Evolutionary conservation across 2,797 vertebrate genomes (phyloP).

Genomic region (Psittacula echo): DNA sequence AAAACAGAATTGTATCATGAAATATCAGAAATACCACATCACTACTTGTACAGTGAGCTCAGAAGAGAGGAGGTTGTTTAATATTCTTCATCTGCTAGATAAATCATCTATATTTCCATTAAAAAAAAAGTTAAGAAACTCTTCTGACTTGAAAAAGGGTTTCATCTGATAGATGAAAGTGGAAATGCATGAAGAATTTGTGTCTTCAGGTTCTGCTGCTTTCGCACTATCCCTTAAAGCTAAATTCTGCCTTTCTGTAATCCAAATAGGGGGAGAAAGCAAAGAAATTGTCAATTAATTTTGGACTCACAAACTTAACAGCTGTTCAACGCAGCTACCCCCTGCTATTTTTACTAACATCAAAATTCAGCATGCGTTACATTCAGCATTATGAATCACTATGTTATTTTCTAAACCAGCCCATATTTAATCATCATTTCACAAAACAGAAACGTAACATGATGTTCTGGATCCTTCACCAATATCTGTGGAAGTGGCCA

Average conservation of each 20-base stretch:
- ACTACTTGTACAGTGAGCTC: background rate
- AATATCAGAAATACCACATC: background rate
- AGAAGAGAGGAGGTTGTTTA: background rate
- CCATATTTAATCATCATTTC: slow-evolving; percentile 53
- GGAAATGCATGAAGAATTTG: background rate
- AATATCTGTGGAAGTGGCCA: background rate
- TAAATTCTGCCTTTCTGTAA: background rate
- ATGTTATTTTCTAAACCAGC: slow-evolving; percentile 40
- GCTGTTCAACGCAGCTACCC: slow-evolving; percentile 6
- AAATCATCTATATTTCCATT: background rate
- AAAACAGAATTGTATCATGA: background rate
- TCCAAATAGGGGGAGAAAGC: background rate
- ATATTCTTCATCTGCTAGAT: background rate
- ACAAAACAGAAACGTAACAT: slow-evolving; percentile 18
- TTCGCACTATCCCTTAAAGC: background rate
- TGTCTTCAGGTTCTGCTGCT: background rate
- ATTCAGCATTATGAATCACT: slow-evolving; percentile 13
- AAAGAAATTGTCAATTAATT: slow-evolving; percentile 3
- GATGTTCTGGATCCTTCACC: slow-evolving; percentile 1
- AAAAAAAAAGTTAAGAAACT: background rate
- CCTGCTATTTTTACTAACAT: slow-evolving; percentile 32
- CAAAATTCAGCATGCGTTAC: background rate
- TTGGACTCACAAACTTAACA: background rate
- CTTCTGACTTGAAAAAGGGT: background rate
- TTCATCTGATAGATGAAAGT: background rate